Evolutionary conservation across 1,140 invertebrate species (phyloP).

Genomic region (Colletes latitarsis): DNA sequence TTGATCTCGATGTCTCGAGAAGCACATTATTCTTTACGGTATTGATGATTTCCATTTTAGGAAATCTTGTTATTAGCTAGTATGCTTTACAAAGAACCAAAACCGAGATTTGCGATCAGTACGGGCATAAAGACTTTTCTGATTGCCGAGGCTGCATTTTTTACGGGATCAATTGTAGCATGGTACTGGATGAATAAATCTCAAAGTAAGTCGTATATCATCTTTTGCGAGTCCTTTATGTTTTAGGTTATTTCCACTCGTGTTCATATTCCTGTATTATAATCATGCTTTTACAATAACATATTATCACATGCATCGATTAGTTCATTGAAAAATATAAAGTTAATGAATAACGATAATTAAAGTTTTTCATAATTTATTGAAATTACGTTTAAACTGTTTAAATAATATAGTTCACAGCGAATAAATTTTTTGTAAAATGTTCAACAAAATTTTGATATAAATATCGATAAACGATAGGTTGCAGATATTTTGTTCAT

Average conservation of each 20-base stretch:
- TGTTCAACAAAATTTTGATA: neutral
- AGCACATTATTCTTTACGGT: constrained; percentile 50
- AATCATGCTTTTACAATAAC: neutral
- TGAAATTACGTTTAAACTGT: neutral
- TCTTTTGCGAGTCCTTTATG: neutral
- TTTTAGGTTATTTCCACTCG: constrained; percentile 45
- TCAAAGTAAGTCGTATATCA: constrained; percentile 68
- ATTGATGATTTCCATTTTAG: constrained; percentile 80
- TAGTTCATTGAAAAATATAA: neutral
- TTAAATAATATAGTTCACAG: too few relatives aligned
- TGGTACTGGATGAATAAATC: constrained; percentile 74
- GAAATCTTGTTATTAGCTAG: constrained; percentile 71
- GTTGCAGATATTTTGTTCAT: constrained; percentile 73
- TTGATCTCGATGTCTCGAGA: constrained; percentile 45
- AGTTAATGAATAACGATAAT: neutral
- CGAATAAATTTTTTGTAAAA: constrained; percentile 6
- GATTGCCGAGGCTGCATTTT: constrained; percentile 55
- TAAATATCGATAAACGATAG: constrained; percentile 48
- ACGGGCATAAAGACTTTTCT: constrained; percentile 44
- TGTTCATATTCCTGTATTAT: neutral
- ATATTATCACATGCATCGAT: neutral
- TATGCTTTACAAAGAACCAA: constrained; percentile 75
- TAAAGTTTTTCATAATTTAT: neutral
- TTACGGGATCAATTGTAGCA: constrained; percentile 62
- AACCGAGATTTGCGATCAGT: neutral